phyloP scores from a whole-genome alignment of 2,113 vertebrate species.

The Paedocypris sp. region DNA sequence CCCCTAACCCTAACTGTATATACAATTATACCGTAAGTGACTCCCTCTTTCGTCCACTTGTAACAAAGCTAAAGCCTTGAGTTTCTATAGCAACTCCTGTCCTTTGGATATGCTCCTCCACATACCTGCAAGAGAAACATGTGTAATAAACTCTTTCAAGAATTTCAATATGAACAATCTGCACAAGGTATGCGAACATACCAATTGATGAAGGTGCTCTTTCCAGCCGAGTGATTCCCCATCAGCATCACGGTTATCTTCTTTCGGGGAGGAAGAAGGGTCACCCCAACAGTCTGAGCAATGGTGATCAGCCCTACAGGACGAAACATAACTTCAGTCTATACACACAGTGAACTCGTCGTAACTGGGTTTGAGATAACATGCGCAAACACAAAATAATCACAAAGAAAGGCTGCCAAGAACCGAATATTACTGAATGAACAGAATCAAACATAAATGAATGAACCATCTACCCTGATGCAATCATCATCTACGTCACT shows the following conservation, averaged over 20 bases:
- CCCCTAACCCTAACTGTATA: not conserved
- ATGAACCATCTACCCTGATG: no score
- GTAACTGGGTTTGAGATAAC: no score
- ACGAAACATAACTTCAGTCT: not conserved
- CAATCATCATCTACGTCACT: no score
- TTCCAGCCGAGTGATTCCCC: conserved; percentile 76
- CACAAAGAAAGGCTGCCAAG: no score
- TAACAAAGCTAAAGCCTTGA: conserved; percentile 74
- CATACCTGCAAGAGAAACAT: conserved; percentile 56
- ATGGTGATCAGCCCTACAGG: conserved; percentile 59
- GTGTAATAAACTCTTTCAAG: no score
- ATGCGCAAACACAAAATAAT: no score
- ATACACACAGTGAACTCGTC: not conserved
- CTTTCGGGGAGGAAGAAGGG: conserved; percentile 64
- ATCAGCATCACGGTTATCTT: conserved; percentile 75
- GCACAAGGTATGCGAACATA: conserved; percentile 27
- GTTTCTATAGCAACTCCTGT: conserved; percentile 77
- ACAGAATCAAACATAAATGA: no score
- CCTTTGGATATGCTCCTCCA: conserved; percentile 76
- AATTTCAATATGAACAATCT: not conserved
- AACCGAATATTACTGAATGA: no score
- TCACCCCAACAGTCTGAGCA: conserved; percentile 61
- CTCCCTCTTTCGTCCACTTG: conserved; percentile 72
- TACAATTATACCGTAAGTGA: conserved; percentile 64
- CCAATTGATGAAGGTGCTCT: conserved; percentile 79